Conservation (phyloP, 2,113 vertebrate genomes). For the Cephalophus harveyi region DNA sequence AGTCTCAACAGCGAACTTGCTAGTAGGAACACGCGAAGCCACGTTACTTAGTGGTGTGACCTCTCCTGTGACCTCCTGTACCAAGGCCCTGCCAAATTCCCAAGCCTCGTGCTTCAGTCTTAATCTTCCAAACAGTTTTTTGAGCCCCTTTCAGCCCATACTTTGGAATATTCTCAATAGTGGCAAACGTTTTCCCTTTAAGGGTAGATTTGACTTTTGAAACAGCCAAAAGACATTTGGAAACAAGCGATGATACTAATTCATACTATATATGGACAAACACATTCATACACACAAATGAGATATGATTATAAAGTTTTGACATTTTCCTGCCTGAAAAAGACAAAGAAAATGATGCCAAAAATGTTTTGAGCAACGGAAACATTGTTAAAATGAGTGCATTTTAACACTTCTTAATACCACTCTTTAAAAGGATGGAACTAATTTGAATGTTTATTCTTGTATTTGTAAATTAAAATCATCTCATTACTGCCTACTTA, state of each 20-base stretch:
- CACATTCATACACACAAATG: not conserved
- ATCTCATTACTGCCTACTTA: not conserved
- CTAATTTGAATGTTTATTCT: conserved; percentile 6
- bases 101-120: not conserved
- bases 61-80: not conserved
- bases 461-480: conserved; percentile 25
- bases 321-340: not conserved
- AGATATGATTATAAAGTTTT: not conserved
- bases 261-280: not conserved
- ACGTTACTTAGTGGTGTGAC: not conserved
- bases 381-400: not conserved
- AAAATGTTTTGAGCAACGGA: conserved; percentile 22
- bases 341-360: not conserved
- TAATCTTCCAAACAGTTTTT: not conserved
- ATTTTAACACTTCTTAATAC: conserved; percentile 36
- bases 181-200: not conserved
- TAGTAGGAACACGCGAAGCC: not conserved
- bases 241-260: not conserved
- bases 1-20: not conserved
- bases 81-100: not conserved
- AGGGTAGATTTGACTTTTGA: not conserved
- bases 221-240: conserved; percentile 5
- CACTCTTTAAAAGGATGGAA: conserved; percentile 3
- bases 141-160: not conserved
- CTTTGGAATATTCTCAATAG: not conserved